Conservation (phyloP, 2,797 vertebrate species). For the Chelon auratus region DNA sequence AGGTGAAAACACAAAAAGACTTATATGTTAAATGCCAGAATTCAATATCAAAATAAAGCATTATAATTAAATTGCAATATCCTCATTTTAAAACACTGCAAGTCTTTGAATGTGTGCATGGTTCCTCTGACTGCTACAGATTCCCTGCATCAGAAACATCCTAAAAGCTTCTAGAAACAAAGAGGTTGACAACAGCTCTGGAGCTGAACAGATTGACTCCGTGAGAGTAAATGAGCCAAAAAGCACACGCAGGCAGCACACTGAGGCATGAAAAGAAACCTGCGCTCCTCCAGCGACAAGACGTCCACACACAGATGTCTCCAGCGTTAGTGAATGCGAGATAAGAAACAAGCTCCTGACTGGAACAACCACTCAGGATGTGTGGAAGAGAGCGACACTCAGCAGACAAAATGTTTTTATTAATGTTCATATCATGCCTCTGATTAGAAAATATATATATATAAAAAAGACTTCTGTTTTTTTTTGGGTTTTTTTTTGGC, state of each 20-base stretch:
- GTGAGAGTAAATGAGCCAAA: conserved; percentile 74
- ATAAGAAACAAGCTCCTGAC: neutral
- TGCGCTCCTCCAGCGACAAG: conserved; percentile 7
- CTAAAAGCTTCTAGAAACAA: conserved; percentile 8
- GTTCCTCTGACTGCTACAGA: neutral
- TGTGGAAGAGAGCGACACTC: neutral
- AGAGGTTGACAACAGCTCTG: conserved; percentile 40
- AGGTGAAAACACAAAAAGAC: conserved; percentile 63
- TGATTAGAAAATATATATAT: neutral
- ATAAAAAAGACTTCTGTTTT: neutral
- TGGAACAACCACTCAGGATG: conserved; percentile 4
- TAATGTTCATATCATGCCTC: neutral
- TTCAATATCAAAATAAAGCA: neutral
- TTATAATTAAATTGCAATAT: neutral
- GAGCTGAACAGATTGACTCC: conserved; percentile 63
- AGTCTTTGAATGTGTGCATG: neutral
- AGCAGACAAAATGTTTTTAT: neutral
- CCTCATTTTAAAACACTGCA: neutral
- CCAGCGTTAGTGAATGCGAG: conserved; percentile 35
- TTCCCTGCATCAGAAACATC: neutral
- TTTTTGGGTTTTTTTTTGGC: neutral
- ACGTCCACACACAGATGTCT: conserved; percentile 17
- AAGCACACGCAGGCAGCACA: conserved; percentile 38
- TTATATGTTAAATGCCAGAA: neutral
- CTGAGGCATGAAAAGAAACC: conserved; percentile 63